Percentiles rank a stretch among this genome's conserved stretches.
phyloP scores from a whole-genome alignment of 2,797 vertebrate genomes.

The Peromyscus melanophrys region DNA sequence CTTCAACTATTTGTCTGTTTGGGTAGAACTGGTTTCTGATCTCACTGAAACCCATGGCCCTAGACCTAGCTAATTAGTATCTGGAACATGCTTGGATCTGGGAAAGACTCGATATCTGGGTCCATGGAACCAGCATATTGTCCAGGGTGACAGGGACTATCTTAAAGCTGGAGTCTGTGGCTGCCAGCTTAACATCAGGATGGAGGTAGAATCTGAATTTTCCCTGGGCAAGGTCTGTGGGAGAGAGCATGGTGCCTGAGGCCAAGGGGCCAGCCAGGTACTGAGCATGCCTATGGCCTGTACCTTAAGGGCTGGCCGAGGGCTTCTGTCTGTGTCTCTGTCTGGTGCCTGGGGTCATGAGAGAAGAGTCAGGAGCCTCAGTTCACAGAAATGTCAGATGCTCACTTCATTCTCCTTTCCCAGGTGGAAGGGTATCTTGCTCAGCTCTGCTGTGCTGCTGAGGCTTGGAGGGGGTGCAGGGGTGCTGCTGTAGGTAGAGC shows the following conservation, averaged over 20 bases:
- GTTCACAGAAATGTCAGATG: background rate
- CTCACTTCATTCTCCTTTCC: background rate
- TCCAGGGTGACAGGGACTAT: too few relatives aligned
- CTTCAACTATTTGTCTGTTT: background rate
- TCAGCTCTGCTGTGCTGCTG: too few relatives aligned
- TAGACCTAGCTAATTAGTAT: background rate
- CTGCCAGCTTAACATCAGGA: background rate
- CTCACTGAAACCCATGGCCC: background rate
- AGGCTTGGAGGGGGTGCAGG: accelerated
- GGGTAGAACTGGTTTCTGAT: background rate
- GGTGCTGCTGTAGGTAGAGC: background rate
- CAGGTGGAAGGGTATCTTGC: background rate
- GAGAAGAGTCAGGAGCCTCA: background rate
- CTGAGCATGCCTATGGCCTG: background rate
- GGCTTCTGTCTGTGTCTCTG: background rate
- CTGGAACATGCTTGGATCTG: background rate
- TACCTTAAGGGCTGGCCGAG: background rate
- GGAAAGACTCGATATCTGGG: background rate
- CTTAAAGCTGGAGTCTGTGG: background rate
- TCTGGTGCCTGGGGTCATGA: background rate
- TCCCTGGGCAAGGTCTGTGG: background rate
- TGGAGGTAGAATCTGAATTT: background rate
- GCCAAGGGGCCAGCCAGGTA: background rate
- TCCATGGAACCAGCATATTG: background rate
- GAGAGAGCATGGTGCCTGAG: background rate